A percentile compares a stretch with the other conserved stretches of the same genome.
phyloP scores from a whole-genome alignment of 2,113 vertebrate species.

The Nesoenas mayeri region DNA sequence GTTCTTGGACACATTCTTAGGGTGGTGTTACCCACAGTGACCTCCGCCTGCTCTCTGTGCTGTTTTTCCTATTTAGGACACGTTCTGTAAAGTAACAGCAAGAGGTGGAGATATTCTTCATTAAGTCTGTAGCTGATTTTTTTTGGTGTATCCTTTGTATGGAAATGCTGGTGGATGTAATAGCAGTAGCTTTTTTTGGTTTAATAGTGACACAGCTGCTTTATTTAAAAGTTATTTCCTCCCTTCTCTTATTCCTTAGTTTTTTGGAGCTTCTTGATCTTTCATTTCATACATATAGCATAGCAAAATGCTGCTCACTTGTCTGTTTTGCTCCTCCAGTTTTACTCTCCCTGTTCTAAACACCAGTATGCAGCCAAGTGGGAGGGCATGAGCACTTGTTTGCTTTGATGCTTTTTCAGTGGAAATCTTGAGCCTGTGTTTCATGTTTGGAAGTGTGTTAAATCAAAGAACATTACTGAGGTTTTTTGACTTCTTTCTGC shows the following conservation, averaged over 20 bases:
- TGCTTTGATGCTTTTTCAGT: background rate
- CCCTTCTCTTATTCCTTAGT: background rate
- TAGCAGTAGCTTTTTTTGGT: background rate
- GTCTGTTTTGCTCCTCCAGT: background rate
- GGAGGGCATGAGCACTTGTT: background rate
- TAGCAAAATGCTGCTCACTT: background rate
- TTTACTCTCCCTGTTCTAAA: background rate
- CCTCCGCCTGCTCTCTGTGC: background rate
- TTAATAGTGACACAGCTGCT: background rate
- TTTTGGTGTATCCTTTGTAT: background rate
- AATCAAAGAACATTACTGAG: background rate
- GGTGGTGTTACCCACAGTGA: background rate
- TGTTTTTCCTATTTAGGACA: no score
- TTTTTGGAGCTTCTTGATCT: background rate
- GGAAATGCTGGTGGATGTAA: background rate
- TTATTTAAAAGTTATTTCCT: background rate
- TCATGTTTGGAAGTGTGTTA: rapidly evolving
- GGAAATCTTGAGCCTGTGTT: background rate
- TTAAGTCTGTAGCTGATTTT: background rate
- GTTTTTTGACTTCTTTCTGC: background rate
- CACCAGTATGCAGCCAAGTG: background rate
- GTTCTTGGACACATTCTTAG: background rate
- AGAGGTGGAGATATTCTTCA: background rate
- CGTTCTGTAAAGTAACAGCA: background rate
- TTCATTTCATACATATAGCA: background rate